Conservation (phyloP, 2,888 invertebrate species). For the Brenthis ino region DNA sequence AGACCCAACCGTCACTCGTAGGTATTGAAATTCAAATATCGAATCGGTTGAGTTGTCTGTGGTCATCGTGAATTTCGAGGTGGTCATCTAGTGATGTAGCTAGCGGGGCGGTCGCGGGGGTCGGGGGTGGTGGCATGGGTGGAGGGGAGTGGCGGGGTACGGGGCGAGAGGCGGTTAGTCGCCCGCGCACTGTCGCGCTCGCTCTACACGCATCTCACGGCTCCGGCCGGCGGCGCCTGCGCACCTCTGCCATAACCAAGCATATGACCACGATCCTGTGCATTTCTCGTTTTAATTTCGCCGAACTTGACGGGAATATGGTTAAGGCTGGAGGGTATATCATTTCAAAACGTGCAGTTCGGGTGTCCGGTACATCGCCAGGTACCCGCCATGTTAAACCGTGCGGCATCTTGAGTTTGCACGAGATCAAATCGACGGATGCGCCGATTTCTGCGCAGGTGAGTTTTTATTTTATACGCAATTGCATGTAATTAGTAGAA, state of each 20-base stretch:
- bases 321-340: conserved; percentile 32
- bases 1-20: conserved; percentile 52
- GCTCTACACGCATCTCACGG: conserved; percentile 65
- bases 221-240: conserved; percentile 48
- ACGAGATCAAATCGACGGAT: conserved; percentile 44
- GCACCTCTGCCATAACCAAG: conserved; percentile 40
- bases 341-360: conserved; percentile 44
- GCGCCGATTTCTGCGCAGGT: conserved; percentile 48
- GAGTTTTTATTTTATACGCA: conserved; percentile 47
- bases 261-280: conserved; percentile 31
- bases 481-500: conserved; percentile 6
- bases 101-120: conserved; percentile 48
- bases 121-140: conserved; percentile 55
- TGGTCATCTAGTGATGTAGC: conserved; percentile 59
- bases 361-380: conserved; percentile 45
- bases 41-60: conserved; percentile 44
- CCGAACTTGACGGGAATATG: conserved; percentile 33
- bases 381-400: conserved; percentile 52
- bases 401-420: conserved; percentile 50
- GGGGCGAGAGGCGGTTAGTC: conserved; percentile 67
- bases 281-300: conserved; percentile 36
- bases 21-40: conserved; percentile 45
- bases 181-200: conserved; percentile 64
- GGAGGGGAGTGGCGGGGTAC: conserved; percentile 57
- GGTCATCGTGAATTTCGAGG: conserved; percentile 45